These are phyloP conservation scores for Rotaria magnacalcarata DNA, from an alignment of 2,888 invertebrate genomes.

Conservation along the genomic window DNA sequence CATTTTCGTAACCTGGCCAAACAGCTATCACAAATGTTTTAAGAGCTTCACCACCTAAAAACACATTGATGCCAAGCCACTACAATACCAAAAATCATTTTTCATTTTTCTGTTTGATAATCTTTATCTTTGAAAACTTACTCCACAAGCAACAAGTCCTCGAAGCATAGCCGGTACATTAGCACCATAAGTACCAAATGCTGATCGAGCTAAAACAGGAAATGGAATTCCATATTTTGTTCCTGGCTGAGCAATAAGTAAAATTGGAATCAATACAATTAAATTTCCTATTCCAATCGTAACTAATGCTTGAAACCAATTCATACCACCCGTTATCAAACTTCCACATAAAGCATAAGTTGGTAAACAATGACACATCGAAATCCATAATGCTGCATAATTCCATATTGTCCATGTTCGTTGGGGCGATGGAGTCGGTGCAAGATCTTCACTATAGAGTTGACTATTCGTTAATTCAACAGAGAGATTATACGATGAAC, in stretches of 20 bases:
- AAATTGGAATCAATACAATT: not conserved
- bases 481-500: not conserved
- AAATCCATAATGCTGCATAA: not conserved
- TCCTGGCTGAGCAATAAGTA: conserved; percentile 2
- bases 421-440: not conserved
- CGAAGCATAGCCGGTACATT: not conserved
- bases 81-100: not conserved
- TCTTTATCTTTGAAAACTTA: not conserved
- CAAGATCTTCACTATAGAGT: not conserved
- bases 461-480: not conserved
- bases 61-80: conserved; percentile 5
- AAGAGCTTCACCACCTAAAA: not conserved
- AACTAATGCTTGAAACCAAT: not conserved
- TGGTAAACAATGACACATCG: conserved; percentile 4
- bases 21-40: not conserved
- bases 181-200: not conserved
- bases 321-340: not conserved
- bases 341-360: not conserved
- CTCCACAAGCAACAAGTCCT: not conserved
- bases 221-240: conserved; percentile 2
- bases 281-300: not conserved
- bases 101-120: not conserved
- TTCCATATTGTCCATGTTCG: conserved; percentile 11
- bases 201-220: conserved; percentile 1
- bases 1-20: not conserved